Evolutionary conservation across 2,797 vertebrate genomes (phyloP).

Genomic region (Pangasius mekongensis): DNA sequence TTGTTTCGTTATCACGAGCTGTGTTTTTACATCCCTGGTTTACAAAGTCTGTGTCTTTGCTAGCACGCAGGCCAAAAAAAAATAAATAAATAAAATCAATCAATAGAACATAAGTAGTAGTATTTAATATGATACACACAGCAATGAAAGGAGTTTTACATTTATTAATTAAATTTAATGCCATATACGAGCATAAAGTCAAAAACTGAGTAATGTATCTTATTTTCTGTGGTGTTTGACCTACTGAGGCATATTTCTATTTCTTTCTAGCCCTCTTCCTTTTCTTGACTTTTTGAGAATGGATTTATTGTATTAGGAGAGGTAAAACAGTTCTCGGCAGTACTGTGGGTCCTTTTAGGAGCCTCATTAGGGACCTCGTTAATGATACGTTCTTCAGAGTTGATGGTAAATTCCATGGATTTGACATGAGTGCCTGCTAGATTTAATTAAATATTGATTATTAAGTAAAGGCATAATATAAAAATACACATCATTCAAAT

Average conservation of each 20-base stretch:
- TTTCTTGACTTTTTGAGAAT: not conserved
- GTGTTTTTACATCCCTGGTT: not conserved
- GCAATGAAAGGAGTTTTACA: not conserved
- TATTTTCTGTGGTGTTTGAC: not conserved
- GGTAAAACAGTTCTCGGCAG: not conserved
- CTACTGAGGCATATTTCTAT: not conserved
- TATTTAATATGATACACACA: not conserved
- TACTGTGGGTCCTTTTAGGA: too few relatives aligned
- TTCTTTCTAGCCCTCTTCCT: not conserved
- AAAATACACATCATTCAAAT: too few relatives aligned
- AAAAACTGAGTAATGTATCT: not conserved
- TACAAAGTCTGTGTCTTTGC: not conserved
- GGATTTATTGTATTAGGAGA: not conserved
- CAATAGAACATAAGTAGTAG: not conserved
- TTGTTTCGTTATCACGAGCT: slow-evolving; percentile 9
- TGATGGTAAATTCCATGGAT: not conserved
- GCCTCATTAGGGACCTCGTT: too few relatives aligned
- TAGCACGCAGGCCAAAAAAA: not conserved
- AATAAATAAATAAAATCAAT: not conserved
- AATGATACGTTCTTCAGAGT: not conserved
- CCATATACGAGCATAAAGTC: not conserved
- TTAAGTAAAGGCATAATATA: not conserved
- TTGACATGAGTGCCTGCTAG: not conserved
- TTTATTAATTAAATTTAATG: not conserved
- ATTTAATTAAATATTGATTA: not conserved